These are phyloP conservation scores for Acrocephalus kingi DNA, from an alignment of 2,113 vertebrate species.

Conservation along the genomic window DNA sequence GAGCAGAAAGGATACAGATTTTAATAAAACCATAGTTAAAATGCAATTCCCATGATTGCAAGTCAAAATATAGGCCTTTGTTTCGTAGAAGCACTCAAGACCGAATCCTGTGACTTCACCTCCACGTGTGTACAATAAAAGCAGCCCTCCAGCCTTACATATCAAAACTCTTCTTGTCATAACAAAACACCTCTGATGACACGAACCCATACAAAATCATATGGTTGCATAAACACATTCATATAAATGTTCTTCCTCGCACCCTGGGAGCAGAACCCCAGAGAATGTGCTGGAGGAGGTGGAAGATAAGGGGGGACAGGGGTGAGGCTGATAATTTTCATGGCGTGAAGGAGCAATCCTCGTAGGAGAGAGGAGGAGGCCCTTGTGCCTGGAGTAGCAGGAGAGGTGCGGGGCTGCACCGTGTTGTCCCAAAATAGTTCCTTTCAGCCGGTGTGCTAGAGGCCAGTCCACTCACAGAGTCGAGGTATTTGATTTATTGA, in stretches of 20 bases:
- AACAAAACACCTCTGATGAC: neutral
- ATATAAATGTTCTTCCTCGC: accelerated
- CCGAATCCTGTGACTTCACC: accelerated
- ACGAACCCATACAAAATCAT: neutral
- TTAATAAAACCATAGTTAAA: neutral
- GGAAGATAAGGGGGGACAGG: neutral
- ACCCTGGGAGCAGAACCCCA: accelerated
- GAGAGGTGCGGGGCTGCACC: neutral
- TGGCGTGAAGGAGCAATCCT: accelerated
- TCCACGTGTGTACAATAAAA: accelerated
- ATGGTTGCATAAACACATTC: neutral
- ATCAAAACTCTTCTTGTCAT: accelerated
- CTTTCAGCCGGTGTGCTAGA: neutral
- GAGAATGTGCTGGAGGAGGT: accelerated
- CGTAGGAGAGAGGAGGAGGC: neutral
- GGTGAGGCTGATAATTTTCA: neutral
- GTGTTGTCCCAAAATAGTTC: neutral
- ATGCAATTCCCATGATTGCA: neutral
- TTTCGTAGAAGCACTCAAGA: neutral
- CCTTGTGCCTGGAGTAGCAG: neutral
- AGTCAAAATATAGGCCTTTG: neutral
- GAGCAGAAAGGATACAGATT: neutral
- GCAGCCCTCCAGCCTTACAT: no score
- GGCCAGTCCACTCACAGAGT: neutral
- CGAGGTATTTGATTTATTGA: neutral